Evolutionary conservation across 2,113 vertebrate species (phyloP).

Genomic region (Rhinogobius similis): DNA sequence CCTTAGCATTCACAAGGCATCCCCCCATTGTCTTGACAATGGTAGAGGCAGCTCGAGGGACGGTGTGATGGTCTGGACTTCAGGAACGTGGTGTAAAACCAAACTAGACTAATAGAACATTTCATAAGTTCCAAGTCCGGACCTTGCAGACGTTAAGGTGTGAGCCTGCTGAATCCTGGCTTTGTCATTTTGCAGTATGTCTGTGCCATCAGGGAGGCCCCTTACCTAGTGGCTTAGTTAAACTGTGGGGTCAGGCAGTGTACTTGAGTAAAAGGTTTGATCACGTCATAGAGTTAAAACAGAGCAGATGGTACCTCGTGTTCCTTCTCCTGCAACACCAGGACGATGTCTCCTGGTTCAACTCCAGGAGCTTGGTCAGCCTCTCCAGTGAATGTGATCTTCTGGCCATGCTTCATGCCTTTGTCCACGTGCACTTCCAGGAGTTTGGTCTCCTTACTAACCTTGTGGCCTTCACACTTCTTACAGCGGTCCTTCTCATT

Average conservation of each 20-base stretch:
- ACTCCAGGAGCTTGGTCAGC: conserved; percentile 96
- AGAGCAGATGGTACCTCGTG: conserved; percentile 83
- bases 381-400: conserved; percentile 96
- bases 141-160: too few species aligned
- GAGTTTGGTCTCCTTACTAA: conserved; percentile 97
- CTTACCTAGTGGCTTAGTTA: too few species aligned
- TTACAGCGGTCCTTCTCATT: conserved; percentile 98
- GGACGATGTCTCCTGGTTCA: conserved; percentile 96
- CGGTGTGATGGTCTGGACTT: too few species aligned
- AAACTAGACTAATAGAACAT: too few species aligned
- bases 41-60: too few species aligned
- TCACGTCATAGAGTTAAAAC: background rate
- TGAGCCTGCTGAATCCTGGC: too few species aligned
- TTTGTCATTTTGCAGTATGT: too few species aligned
- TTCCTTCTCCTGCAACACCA: conserved; percentile 96
- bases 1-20: too few species aligned
- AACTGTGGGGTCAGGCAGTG: background rate
- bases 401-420: conserved; percentile 98
- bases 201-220: too few species aligned
- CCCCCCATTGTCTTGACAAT: too few species aligned
- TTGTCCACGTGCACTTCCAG: conserved; percentile 99
- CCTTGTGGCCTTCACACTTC: conserved; percentile 98
- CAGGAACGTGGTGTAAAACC: too few species aligned
- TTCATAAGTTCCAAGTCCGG: too few species aligned
- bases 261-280: background rate